Conservation (phyloP, 2,888 invertebrate genomes). For the Oscheius myriophilus region DNA sequence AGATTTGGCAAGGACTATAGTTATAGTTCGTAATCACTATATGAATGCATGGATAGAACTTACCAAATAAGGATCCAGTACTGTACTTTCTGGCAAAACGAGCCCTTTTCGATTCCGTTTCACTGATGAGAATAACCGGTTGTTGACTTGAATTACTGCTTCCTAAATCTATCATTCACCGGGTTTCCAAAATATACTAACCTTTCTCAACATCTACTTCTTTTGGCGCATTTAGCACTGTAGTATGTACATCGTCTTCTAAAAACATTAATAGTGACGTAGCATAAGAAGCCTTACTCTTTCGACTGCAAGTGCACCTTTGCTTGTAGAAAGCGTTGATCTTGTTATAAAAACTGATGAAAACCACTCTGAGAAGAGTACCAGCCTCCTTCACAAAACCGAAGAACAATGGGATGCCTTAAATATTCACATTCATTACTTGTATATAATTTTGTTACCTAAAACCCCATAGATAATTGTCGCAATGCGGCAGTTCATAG, state of each 20-base stretch:
- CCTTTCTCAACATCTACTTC: conserved; percentile 13
- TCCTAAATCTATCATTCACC: background rate
- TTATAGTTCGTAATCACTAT: too few relatives aligned
- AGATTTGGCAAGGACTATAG: too few relatives aligned
- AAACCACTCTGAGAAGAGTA: conserved; percentile 50
- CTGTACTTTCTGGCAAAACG: conserved; percentile 25
- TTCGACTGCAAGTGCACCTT: conserved; percentile 15
- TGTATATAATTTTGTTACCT: conserved; percentile 36
- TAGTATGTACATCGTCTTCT: conserved; percentile 27
- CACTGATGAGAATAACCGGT: conserved; percentile 30
- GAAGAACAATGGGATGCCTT: conserved; percentile 60
- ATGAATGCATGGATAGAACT: too few relatives aligned
- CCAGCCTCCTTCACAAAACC: conserved; percentile 66
- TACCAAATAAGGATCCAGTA: conserved; percentile 34
- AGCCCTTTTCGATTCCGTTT: conserved; percentile 23
- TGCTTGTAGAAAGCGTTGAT: conserved; percentile 7
- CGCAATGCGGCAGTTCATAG: conserved; percentile 48
- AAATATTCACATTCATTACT: background rate
- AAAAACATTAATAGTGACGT: background rate
- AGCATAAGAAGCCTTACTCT: background rate
- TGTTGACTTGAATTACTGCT: conserved; percentile 14
- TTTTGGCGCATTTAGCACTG: conserved; percentile 10
- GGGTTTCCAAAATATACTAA: too few relatives aligned
- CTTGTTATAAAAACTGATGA: conserved; percentile 53
- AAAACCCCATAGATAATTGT: conserved; percentile 62